These are phyloP conservation scores for Cheilosia scutellata DNA, from an alignment of 2,888 invertebrate species.

Conservation along the genomic window DNA sequence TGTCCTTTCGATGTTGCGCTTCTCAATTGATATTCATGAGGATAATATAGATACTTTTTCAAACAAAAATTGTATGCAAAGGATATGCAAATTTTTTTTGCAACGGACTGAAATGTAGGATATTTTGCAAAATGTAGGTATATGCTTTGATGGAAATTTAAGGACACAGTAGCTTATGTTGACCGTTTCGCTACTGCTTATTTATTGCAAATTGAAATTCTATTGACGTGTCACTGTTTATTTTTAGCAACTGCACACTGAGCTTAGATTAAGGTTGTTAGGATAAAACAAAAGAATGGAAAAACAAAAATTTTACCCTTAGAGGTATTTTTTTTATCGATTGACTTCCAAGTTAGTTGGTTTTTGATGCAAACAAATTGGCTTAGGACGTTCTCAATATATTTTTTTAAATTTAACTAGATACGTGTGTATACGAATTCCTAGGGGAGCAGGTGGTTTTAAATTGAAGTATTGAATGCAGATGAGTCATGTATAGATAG, in stretches of 20 bases:
- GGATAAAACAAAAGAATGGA: not conserved
- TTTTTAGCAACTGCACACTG: too few relatives aligned
- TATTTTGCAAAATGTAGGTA: slow-evolving; percentile 32
- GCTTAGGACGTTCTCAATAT: too few relatives aligned
- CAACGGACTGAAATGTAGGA: slow-evolving; percentile 28
- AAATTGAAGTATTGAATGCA: too few relatives aligned
- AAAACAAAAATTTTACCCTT: too few relatives aligned
- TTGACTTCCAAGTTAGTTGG: too few relatives aligned
- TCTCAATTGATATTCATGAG: slow-evolving; percentile 72
- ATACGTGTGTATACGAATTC: too few relatives aligned
- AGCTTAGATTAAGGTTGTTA: too few relatives aligned
- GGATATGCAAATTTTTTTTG: slow-evolving; percentile 20
- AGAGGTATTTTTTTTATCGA: too few relatives aligned
- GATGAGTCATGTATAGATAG: too few relatives aligned
- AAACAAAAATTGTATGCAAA: not conserved
- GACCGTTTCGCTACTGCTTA: not conserved
- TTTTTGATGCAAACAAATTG: too few relatives aligned
- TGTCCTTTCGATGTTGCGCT: slow-evolving; percentile 60
- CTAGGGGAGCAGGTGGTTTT: too few relatives aligned
- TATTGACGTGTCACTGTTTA: not conserved
- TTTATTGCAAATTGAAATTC: slow-evolving; percentile 52
- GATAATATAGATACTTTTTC: slow-evolving; percentile 48
- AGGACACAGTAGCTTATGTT: slow-evolving; percentile 47
- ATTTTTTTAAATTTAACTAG: too few relatives aligned
- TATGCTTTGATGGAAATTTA: slow-evolving; percentile 11